These are phyloP conservation scores for Notamacropus eugenii DNA, from an alignment of 2,797 vertebrate species.

Conservation along the genomic window DNA sequence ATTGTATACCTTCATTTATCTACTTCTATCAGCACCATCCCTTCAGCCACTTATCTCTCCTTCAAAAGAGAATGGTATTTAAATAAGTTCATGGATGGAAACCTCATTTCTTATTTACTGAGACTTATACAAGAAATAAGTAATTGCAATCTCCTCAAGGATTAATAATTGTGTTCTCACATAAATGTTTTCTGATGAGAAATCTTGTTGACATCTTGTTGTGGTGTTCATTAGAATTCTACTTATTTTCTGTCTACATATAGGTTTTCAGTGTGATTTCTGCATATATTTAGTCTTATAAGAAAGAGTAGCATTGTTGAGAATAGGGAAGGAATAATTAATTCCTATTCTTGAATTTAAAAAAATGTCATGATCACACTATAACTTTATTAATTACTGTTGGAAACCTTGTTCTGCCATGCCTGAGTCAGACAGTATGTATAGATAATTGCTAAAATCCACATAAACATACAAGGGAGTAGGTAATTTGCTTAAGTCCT, in stretches of 20 bases:
- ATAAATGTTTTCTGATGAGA: conserved; percentile 42
- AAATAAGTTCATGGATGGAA: conserved; percentile 13
- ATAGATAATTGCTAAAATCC: background rate
- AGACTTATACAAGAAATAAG: conserved; percentile 6
- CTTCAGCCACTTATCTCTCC: background rate
- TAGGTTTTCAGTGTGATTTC: background rate
- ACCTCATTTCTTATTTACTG: conserved; percentile 30
- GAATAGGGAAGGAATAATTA: background rate
- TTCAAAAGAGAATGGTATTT: conserved; percentile 32
- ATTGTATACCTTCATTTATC: background rate
- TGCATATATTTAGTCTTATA: background rate
- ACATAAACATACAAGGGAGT: background rate
- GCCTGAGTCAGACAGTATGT: background rate
- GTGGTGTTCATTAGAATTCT: background rate
- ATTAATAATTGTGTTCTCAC: background rate
- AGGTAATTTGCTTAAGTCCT: background rate
- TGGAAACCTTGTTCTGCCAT: background rate
- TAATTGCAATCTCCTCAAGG: conserved; percentile 15
- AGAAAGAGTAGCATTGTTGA: background rate
- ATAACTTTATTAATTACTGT: background rate
- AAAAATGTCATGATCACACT: background rate
- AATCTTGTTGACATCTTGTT: background rate
- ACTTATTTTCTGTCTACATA: background rate
- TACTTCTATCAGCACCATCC: background rate
- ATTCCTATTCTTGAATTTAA: background rate